phyloP scores from a whole-genome alignment of 2,888 invertebrate species.

The Cactoblastis cactorum region DNA sequence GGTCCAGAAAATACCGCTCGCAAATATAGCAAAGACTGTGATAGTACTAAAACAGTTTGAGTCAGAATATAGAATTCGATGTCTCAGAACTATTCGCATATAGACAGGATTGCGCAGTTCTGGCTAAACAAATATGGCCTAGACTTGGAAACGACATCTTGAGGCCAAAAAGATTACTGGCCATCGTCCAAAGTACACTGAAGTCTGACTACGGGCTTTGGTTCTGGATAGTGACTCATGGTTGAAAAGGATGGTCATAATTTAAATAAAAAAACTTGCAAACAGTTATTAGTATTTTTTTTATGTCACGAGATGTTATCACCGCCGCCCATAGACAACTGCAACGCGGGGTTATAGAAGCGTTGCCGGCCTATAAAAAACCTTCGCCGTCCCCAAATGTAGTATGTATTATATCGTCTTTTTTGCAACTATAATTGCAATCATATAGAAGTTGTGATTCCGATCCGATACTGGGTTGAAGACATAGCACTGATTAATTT shows the following conservation, averaged over 20 bases:
- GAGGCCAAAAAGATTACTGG: slow-evolving; percentile 76
- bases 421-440: too few species aligned
- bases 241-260: slow-evolving; percentile 18
- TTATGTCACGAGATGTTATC: too few species aligned
- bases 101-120: slow-evolving; percentile 38
- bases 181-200: slow-evolving; percentile 61
- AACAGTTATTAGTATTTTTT: too few species aligned
- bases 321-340: too few species aligned
- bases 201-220: slow-evolving; percentile 47
- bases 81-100: slow-evolving; percentile 9
- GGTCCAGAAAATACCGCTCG: too few species aligned
- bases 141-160: slow-evolving; percentile 70
- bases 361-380: too few species aligned
- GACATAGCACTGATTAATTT: too few species aligned
- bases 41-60: neutral
- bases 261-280: neutral
- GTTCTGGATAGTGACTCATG: slow-evolving; percentile 40
- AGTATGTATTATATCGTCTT: too few species aligned
- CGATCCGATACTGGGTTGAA: too few species aligned
- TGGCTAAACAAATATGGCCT: slow-evolving; percentile 44
- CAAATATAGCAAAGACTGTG: neutral
- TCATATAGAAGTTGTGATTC: too few species aligned
- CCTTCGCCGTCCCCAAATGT: too few species aligned
- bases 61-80: neutral
- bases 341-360: too few species aligned